These are phyloP conservation scores for Thereuonema tuberculata DNA, from an alignment of 1,140 invertebrate species.

Conservation along the genomic window DNA sequence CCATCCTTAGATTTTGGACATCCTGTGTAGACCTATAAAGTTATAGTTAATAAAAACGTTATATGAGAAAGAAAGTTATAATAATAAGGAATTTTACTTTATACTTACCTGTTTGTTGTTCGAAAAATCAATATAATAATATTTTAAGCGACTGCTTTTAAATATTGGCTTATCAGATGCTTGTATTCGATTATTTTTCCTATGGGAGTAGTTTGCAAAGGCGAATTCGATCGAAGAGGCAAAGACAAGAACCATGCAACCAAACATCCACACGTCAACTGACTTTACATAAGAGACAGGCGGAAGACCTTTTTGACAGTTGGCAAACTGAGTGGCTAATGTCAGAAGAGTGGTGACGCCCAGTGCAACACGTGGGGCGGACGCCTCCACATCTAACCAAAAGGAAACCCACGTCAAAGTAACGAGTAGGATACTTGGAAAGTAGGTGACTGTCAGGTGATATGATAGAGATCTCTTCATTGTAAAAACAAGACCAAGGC, in stretches of 20 bases:
- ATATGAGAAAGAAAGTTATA: too few species aligned
- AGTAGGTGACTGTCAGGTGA: conserved; percentile 43
- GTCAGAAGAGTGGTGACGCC: conserved; percentile 29
- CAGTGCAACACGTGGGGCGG: conserved; percentile 43
- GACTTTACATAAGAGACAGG: conserved; percentile 88
- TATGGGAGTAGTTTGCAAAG: conserved; percentile 82
- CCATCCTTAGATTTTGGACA: too few species aligned
- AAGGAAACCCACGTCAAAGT: conserved; percentile 81
- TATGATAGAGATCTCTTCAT: too few species aligned
- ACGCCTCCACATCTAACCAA: conserved; percentile 73
- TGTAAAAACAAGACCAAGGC: too few species aligned
- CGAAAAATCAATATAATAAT: too few species aligned
- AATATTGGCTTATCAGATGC: too few species aligned
- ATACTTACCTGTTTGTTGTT: too few species aligned
- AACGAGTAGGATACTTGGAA: conserved; percentile 75
- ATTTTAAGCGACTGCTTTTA: too few species aligned
- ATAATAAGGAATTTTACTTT: too few species aligned
- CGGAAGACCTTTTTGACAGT: conserved; percentile 34
- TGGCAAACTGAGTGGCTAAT: conserved; percentile 26
- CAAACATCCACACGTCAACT: conserved; percentile 77
- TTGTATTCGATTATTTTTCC: too few species aligned
- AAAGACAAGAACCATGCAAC: conserved; percentile 68
- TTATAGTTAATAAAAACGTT: too few species aligned
- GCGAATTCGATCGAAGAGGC: conserved; percentile 76
- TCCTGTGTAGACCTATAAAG: too few species aligned